phyloP scores from a whole-genome alignment of 1,140 invertebrate species.

The Mamestra configurata region DNA sequence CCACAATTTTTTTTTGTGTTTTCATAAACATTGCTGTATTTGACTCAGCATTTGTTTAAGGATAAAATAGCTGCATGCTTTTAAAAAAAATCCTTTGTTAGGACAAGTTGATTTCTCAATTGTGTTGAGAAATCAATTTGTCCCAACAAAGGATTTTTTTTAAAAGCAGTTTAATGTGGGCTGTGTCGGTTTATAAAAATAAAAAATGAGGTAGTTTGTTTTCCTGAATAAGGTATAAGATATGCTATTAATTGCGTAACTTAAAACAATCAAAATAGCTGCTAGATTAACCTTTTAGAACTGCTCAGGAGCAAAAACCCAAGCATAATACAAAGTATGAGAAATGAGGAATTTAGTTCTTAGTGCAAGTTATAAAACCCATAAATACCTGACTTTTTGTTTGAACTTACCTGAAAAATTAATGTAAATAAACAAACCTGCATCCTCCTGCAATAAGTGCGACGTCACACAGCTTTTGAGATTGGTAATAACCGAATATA shows the following conservation, averaged over 20 bases:
- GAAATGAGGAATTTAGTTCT: conserved; percentile 24
- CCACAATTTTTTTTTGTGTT: too few species aligned
- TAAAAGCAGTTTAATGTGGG: not conserved
- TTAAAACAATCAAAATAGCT: too few species aligned
- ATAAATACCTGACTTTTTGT: conserved; percentile 3
- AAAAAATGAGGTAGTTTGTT: not conserved
- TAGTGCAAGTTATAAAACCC: not conserved
- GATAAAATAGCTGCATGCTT: too few species aligned
- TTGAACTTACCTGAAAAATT: conserved; percentile 45
- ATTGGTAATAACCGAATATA: conserved; percentile 94
- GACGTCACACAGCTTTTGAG: conserved; percentile 94
- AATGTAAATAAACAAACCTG: conserved; percentile 84
- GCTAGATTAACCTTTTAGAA: too few species aligned
- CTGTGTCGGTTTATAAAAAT: not conserved
- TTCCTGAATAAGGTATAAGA: not conserved
- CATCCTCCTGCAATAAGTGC: conserved; percentile 92
- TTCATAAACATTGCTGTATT: too few species aligned
- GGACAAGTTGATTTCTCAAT: too few species aligned
- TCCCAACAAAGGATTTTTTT: not conserved
- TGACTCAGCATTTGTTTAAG: too few species aligned
- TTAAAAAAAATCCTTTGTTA: not conserved
- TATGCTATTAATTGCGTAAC: too few species aligned
- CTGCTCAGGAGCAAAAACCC: too few species aligned
- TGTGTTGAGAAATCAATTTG: too few species aligned
- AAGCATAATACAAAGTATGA: not conserved